Evolutionary conservation across 2,888 invertebrate species (phyloP), one percentile per base, ranked within the genome.

Genomic region (Drosophila crucigera): DNA sequence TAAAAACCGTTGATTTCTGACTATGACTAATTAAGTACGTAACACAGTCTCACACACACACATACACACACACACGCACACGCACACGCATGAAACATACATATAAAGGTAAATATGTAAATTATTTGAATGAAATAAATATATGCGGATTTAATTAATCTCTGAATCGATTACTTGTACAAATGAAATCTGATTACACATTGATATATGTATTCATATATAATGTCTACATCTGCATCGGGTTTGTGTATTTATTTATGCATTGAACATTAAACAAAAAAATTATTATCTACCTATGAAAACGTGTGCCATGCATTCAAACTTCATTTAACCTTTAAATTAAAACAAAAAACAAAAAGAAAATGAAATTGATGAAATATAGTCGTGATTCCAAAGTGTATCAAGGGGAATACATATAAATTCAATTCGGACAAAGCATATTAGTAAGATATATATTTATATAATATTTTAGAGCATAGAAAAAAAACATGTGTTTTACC

Each of bases 1-100:
- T 75, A 62, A 52, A 52, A 59, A 52, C 53, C 41, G 56, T 39
- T 67, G n/a, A 63, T n/a, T 63, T 58, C 58, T 53, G 66, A 53
- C 47, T 59, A 60, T 52, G 47, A 50, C 49, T 49, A 56, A 22
- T 16, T 54, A 22, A 19, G 19, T 11, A 30, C 52, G 10, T n/a
- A n/a, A 47, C 22, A 47, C 35, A 65, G 22, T 55, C 22, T 14
- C 7, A 47, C 3, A 11, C 22, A 33, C 28, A 65, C 5, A n/a
- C n/a, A n/a, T n/a, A n/a, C n/a, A n/a, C n/a, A n/a, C n/a, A n/a
- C 7, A 47, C 3, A 11, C 22, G 25, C 28, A 65, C 5, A 28
- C 3, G 1, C 6, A 3, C 14, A 47, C 7, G 9, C 1, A 25
- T 7, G 14, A 7, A 14, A 7, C 22, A 22, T 16, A 14, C 14